These are phyloP conservation scores for Nysson spinosus DNA, from an alignment of 2,888 invertebrate species.

Conservation along the genomic window DNA sequence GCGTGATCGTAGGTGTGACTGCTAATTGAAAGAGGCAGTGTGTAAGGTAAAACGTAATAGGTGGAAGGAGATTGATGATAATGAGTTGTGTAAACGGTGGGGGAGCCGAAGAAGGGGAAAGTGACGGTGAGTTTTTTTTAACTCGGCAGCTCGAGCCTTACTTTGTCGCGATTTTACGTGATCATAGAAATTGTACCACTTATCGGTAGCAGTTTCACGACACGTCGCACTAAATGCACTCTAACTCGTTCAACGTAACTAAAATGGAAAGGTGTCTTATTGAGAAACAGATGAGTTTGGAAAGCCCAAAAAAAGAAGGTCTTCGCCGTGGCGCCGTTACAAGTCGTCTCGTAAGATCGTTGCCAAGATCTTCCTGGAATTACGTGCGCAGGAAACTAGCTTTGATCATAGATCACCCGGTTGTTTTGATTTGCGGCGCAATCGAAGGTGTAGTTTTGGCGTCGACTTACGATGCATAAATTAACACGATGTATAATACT, in stretches of 20 bases:
- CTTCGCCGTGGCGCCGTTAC: background rate
- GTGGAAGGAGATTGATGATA: background rate
- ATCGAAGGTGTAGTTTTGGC: constrained; percentile 30
- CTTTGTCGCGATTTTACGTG: too few species aligned
- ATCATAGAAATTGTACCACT: too few species aligned
- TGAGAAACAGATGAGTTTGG: background rate
- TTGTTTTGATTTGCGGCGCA: constrained; percentile 45
- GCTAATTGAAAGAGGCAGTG: background rate
- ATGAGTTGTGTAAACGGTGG: too few species aligned
- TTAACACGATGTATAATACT: constrained; percentile 25
- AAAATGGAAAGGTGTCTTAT: too few species aligned
- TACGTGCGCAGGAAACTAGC: constrained; percentile 21
- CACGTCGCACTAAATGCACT: too few species aligned
- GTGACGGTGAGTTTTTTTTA: too few species aligned
- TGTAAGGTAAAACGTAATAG: background rate
- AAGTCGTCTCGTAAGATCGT: constrained; percentile 14
- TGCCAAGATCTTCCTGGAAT: constrained; percentile 53
- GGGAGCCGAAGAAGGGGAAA: too few species aligned
- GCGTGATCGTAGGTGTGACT: constrained; percentile 1
- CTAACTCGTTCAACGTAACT: too few species aligned
- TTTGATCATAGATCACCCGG: constrained; percentile 49
- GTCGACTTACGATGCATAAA: constrained; percentile 24
- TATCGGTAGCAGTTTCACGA: too few species aligned
- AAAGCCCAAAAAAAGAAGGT: background rate
- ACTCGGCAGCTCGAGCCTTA: too few species aligned